Evolutionary conservation across 1,140 invertebrate species (phyloP).

Genomic region (Diabrotica virgifera): DNA sequence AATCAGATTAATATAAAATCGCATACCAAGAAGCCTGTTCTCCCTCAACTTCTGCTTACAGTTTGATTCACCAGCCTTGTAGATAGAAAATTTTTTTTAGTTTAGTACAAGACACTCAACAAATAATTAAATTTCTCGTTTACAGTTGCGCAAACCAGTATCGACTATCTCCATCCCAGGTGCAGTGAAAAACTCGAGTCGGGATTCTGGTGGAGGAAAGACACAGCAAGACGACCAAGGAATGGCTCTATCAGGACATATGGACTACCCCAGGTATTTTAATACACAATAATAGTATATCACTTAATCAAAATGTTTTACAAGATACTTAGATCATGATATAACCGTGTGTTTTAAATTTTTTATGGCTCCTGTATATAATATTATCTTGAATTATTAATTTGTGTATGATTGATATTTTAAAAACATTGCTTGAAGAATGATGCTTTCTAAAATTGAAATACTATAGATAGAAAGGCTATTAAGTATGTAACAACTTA

Average conservation of each 20-base stretch:
- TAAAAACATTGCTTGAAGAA: too few species aligned
- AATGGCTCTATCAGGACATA: slow-evolving; percentile 60
- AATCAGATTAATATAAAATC: too few species aligned
- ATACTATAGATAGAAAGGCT: too few species aligned
- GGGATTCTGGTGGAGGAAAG: slow-evolving; percentile 59
- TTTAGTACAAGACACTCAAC: not conserved
- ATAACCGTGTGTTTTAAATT: too few species aligned
- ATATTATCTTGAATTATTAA: too few species aligned
- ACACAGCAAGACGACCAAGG: slow-evolving; percentile 50
- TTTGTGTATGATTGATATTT: too few species aligned
- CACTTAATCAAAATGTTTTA: too few species aligned
- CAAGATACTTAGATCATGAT: too few species aligned
- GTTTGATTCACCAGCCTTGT: not conserved
- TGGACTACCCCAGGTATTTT: slow-evolving; percentile 70
- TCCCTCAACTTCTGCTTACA: not conserved
- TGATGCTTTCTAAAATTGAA: too few species aligned
- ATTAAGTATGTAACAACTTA: too few species aligned
- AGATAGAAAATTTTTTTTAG: not conserved
- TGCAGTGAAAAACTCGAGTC: slow-evolving; percentile 82
- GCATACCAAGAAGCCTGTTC: not conserved
- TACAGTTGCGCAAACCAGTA: slow-evolving; percentile 92
- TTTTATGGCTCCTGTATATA: too few species aligned
- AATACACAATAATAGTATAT: not conserved
- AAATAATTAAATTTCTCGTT: slow-evolving; percentile 34
- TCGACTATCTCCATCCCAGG: slow-evolving; percentile 94